These are phyloP conservation scores for Amorpha juglandis DNA, from an alignment of 2,888 invertebrate species.

Conservation along the genomic window DNA sequence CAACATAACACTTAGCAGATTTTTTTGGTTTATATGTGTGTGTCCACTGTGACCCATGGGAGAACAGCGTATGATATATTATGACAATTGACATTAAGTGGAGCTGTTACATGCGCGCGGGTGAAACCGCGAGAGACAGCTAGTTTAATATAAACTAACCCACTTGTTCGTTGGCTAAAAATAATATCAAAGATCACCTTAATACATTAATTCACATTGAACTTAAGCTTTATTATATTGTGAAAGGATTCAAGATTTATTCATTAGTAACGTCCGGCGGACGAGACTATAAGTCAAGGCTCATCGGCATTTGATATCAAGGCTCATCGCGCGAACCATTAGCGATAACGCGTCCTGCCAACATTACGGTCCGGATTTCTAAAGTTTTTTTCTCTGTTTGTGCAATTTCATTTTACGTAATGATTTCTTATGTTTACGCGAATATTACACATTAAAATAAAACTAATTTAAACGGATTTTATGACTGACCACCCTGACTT, in stretches of 20 bases:
- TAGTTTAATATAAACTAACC: too few species aligned
- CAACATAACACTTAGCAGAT: too few species aligned
- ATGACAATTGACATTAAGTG: too few species aligned
- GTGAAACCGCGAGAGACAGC: too few species aligned
- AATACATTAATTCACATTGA: not conserved
- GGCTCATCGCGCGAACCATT: not conserved
- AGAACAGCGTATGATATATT: too few species aligned
- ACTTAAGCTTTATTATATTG: not conserved
- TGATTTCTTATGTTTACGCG: too few species aligned
- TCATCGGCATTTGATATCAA: not conserved
- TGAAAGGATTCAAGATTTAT: not conserved
- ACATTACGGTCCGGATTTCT: not conserved
- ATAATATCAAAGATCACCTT: not conserved
- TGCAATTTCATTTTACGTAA: not conserved
- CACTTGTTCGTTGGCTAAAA: not conserved
- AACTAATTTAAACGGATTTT: too few species aligned
- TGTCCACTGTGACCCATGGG: too few species aligned
- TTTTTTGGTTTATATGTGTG: too few species aligned
- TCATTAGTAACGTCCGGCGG: not conserved
- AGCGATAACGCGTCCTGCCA: not conserved
- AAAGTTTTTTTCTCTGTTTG: not conserved
- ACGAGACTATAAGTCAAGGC: constrained; percentile 6
- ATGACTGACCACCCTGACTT: too few species aligned
- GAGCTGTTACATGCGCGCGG: too few species aligned
- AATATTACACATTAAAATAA: too few species aligned